These are phyloP conservation scores for Campoletis sonorensis DNA, from an alignment of 1,140 invertebrate genomes.

Conservation along the genomic window DNA sequence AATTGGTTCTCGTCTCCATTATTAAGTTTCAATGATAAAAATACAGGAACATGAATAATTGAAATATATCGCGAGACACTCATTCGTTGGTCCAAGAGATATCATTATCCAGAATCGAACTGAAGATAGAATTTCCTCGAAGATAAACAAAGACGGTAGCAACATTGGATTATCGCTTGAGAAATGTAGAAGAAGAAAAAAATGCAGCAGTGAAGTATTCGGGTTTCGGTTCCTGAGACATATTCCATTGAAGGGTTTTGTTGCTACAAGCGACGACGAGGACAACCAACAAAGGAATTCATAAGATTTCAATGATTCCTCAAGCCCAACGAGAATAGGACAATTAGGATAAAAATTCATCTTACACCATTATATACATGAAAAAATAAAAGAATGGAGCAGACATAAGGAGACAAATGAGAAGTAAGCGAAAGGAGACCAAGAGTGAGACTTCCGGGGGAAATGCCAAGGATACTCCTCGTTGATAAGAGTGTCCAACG, in stretches of 20 bases:
- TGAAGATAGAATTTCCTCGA: constrained; percentile 9
- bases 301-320: background rate
- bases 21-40: background rate
- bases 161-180: background rate
- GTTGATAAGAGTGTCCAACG: background rate
- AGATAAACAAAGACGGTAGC: constrained; percentile 31
- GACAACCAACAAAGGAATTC: background rate
- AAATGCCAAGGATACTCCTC: constrained; percentile 6
- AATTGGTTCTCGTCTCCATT: background rate
- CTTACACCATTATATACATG: background rate
- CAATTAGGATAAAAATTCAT: constrained; percentile 19
- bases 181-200: background rate
- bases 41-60: background rate
- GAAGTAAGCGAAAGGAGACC: background rate
- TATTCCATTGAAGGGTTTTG: background rate
- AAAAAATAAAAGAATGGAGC: background rate
- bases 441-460: constrained; percentile 17
- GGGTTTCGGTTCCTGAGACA: background rate
- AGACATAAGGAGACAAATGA: background rate
- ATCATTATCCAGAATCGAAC: constrained; percentile 35
- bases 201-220: background rate
- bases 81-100: background rate
- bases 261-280: background rate
- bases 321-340: background rate
- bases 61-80: background rate